Evolutionary conservation across 2,797 vertebrate genomes (phyloP), one percentile per base, ranked within the genome.

Genomic region (Enteromius argenteus): DNA sequence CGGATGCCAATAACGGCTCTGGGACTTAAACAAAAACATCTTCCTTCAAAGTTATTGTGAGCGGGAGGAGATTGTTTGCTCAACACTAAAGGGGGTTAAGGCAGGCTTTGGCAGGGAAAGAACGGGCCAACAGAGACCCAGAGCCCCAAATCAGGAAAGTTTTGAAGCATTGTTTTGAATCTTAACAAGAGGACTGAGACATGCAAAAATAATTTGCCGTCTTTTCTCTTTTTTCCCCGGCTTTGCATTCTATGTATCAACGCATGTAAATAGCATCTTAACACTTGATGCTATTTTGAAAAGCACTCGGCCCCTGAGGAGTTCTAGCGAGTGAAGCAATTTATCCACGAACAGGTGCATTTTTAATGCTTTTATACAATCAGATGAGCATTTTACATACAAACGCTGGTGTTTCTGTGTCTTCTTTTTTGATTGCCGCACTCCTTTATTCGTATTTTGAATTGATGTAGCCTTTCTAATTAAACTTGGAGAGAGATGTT

Each of bases 381-480:
- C 94, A 95, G 92, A 94, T 93, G 91, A 94, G 92, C 93, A 91
- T 93, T 87, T 93, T 92, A 92, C 91, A 89, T 93, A 94, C 90
- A 89, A 66, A 86, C 76, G 66, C 77, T 62, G 42, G 68, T 81
- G 49, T 87, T 87, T 83, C 81, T 64, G 23, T 58, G 32, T 90
- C 91, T 88, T 81, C 87, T 89, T 91, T 91, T 94, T 92, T 93
- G 90, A 91, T 90, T 92, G 90, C 91, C 88, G 88, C 90, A 90
- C 91, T 94, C 91, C 88, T 95, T 96, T 94, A 94, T 93, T 91
- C 94, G 90, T 92, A 94, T 93, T 93, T 94, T 94, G 93, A 93
- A 94, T 94, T 94, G 94, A 95, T 95, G 94, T 94, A 93, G 94
- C 94, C 94, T 94, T 93, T 94, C 94, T 95, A 96, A 96, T 96